Evolutionary conservation across 2,888 invertebrate genomes (phyloP).

Genomic region (Syrphus vitripennis): DNA sequence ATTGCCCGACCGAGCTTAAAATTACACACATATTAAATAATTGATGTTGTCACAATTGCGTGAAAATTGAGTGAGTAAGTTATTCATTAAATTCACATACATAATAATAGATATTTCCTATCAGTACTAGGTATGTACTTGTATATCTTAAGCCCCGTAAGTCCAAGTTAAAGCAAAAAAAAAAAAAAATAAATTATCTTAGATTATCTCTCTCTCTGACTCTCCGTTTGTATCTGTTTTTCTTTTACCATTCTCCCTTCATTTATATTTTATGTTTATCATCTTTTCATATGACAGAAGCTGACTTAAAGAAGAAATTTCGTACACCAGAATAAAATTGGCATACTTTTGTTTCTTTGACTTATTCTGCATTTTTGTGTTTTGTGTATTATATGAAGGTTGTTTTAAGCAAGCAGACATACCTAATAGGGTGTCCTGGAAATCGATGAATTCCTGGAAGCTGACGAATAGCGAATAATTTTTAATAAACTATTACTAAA

Average conservation of each 20-base stretch:
- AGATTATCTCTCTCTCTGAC: conserved; percentile 40
- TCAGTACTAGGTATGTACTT: neutral
- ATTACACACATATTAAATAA: conserved; percentile 32
- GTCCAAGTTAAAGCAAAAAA: neutral
- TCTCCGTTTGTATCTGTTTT: neutral
- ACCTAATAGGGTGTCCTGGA: neutral
- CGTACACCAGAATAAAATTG: neutral
- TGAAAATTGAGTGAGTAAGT: conserved; percentile 44
- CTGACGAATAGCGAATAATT: too few species aligned
- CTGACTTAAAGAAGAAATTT: neutral
- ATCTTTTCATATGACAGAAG: neutral
- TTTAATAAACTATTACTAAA: too few species aligned
- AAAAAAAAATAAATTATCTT: conserved; percentile 55
- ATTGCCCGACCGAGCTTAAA: neutral
- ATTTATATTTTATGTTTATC: neutral
- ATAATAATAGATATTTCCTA: conserved; percentile 15
- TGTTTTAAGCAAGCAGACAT: neutral
- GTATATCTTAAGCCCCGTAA: neutral
- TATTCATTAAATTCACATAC: conserved; percentile 19
- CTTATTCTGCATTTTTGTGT: neutral
- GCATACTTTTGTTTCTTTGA: conserved; percentile 11
- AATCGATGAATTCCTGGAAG: neutral
- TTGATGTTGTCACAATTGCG: conserved; percentile 48
- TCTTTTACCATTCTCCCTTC: neutral
- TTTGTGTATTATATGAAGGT: neutral